A percentile compares a stretch with the other conserved stretches of the same genome.
Conservation (phyloP, 2,888 invertebrate species). For the Exocentrus adspersus region DNA sequence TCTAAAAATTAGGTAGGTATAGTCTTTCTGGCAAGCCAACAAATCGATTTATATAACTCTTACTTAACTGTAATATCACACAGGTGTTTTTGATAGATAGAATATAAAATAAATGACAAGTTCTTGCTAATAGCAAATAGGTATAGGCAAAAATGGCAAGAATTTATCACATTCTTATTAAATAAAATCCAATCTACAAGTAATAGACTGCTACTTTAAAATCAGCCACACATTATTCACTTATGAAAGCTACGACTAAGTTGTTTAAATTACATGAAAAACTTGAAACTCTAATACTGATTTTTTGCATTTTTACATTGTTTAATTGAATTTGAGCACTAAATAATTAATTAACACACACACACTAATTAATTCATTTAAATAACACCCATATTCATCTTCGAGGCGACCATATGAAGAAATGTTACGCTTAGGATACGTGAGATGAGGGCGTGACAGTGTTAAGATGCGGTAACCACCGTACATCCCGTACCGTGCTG, state of each 20-base stretch:
- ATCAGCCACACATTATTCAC: neutral
- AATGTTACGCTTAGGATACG: slow-evolving; percentile 38
- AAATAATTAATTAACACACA: too few relatives aligned
- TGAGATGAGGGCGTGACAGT: slow-evolving; percentile 49
- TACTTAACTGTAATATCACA: slow-evolving; percentile 18
- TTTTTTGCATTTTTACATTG: neutral
- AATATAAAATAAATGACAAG: slow-evolving; percentile 7
- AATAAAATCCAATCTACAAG: slow-evolving; percentile 9
- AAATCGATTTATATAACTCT: neutral
- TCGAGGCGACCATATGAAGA: slow-evolving; percentile 6
- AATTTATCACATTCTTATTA: slow-evolving; percentile 13
- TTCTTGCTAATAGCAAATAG: slow-evolving; percentile 11
- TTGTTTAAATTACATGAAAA: neutral
- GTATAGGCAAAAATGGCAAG: slow-evolving; percentile 11
- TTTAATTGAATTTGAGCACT: neutral
- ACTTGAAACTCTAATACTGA: neutral
- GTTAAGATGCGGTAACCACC: slow-evolving; percentile 56
- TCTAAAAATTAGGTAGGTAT: too few relatives aligned
- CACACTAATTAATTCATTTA: too few relatives aligned
- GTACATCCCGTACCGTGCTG: slow-evolving; percentile 56
- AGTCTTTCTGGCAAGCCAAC: neutral
- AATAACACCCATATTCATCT: slow-evolving; percentile 14
- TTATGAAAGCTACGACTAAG: too few relatives aligned
- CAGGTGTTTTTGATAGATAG: slow-evolving; percentile 7
- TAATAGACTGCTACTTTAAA: neutral